Evolutionary conservation across 2,888 invertebrate species (phyloP), one percentile per base, ranked within the genome.

Genomic region (Amphipoea lucens): DNA sequence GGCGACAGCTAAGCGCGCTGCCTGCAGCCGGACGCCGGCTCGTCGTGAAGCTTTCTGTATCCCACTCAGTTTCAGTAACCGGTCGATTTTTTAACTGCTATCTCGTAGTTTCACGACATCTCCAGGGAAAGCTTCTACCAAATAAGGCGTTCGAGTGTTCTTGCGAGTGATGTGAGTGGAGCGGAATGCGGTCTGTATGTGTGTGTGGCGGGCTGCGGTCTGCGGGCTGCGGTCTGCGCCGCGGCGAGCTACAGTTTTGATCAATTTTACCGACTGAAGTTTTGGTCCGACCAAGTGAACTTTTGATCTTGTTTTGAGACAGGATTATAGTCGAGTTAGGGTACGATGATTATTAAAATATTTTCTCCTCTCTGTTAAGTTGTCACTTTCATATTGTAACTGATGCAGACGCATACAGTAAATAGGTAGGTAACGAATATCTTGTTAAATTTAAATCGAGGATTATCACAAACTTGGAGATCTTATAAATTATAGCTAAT

Each of bases 241-340:
- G 81, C 86, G 79, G 79, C 89, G 90, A 89, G 92, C 92, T 92
- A 94, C 92, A 94, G 94, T 96, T 96, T 95, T 95, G 95, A 96
- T 95, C 95, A 92, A 95, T 96, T 95, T 95, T 95, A 96, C 94
- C 93, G 96, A 96, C 96, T 97, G 96, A 97, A 94, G 95, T 96
- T 96, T 96, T 96, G 96, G 96, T 96, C 96, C 96, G 96, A 96
- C 96, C 96, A 97, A 97, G 94, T 96, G 96, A 96, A 96, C 96
- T 96, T 94, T 96, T 93, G 92, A 96, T 96, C 96, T 96, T 96
- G 96, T 96, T 95, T 95, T 95, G 93, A 93, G 92, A 94, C 96
- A 94, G 93, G 96, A 95, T 94, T 93, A 93, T 95, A 96, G 94
- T 96, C 93, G 94, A 94, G 92, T 93, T 95, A 96, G 94, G 93